These are phyloP conservation scores for Tiliqua scincoides DNA, from an alignment of 2,113 vertebrate species.

Conservation along the genomic window DNA sequence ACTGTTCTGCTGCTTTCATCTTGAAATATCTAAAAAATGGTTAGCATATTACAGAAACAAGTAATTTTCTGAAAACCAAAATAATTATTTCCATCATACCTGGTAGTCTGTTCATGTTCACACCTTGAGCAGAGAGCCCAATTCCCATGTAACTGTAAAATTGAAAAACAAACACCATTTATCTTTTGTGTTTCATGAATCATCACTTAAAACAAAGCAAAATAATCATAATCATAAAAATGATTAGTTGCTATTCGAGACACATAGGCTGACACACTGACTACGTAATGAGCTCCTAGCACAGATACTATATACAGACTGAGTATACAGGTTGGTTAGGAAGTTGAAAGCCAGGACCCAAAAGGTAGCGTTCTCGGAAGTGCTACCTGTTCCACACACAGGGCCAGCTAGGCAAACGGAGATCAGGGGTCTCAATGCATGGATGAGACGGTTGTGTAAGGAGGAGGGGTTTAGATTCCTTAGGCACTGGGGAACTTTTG, in stretches of 20 bases:
- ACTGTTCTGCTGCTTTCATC: neutral
- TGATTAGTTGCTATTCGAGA: neutral
- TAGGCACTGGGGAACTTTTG: too few relatives aligned
- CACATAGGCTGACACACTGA: neutral
- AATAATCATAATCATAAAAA: neutral
- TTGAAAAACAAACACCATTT: constrained; percentile 46
- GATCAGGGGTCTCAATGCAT: too few relatives aligned
- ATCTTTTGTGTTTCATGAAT: constrained; percentile 28
- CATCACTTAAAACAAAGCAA: constrained; percentile 1
- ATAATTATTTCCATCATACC: constrained; percentile 76
- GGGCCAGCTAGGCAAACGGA: too few relatives aligned
- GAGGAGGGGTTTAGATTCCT: too few relatives aligned
- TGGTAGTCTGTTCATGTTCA: constrained; percentile 99
- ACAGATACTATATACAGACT: too few relatives aligned
- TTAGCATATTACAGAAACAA: neutral
- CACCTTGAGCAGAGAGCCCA: constrained; percentile 97
- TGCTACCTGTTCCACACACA: too few relatives aligned
- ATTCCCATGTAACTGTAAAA: constrained; percentile 97
- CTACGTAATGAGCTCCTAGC: neutral
- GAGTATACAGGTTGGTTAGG: too few relatives aligned
- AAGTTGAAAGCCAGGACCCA: too few relatives aligned
- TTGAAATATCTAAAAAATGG: neutral
- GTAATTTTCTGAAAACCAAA: neutral
- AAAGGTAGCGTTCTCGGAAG: too few relatives aligned
- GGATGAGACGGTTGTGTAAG: too few relatives aligned